Conservation (phyloP, 2,888 invertebrate genomes). For the Eupithecia dodoneata region DNA sequence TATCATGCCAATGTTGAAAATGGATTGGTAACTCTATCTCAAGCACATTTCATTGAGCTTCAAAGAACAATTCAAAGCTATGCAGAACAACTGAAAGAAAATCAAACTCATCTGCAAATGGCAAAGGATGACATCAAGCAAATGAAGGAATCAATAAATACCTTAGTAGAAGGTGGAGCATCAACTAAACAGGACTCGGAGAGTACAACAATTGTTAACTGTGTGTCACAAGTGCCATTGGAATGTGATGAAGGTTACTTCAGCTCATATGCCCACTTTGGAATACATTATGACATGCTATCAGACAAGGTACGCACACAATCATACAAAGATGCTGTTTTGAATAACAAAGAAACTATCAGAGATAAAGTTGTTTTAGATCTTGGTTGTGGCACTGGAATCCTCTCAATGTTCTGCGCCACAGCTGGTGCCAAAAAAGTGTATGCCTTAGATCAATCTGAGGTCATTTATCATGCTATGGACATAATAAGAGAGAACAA, state of each 20-base stretch:
- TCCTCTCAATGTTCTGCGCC: constrained; percentile 98
- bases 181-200: constrained; percentile 47
- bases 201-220: constrained; percentile 57
- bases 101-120: constrained; percentile 83
- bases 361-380: constrained; percentile 93
- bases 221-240: constrained; percentile 79
- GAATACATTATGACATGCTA: constrained; percentile 97
- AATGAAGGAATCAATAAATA: constrained; percentile 85
- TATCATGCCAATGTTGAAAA: constrained; percentile 86
- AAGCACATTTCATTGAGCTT: constrained; percentile 85
- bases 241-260: constrained; percentile 91
- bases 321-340: constrained; percentile 93
- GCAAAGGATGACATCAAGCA: constrained; percentile 85
- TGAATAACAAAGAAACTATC: constrained; percentile 88
- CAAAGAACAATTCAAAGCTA: constrained; percentile 84
- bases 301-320: constrained; percentile 94
- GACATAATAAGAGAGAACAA: constrained; percentile 96
- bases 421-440: constrained; percentile 96
- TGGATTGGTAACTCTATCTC: constrained; percentile 85
- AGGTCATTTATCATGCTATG: constrained; percentile 97
- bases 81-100: constrained; percentile 85
- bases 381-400: constrained; percentile 99
- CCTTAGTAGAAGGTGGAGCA: constrained; percentile 75
- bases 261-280: constrained; percentile 94
- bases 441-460: constrained; percentile 97